Conservation (phyloP, 2,888 invertebrate genomes). For the Abrostola tripartita region DNA sequence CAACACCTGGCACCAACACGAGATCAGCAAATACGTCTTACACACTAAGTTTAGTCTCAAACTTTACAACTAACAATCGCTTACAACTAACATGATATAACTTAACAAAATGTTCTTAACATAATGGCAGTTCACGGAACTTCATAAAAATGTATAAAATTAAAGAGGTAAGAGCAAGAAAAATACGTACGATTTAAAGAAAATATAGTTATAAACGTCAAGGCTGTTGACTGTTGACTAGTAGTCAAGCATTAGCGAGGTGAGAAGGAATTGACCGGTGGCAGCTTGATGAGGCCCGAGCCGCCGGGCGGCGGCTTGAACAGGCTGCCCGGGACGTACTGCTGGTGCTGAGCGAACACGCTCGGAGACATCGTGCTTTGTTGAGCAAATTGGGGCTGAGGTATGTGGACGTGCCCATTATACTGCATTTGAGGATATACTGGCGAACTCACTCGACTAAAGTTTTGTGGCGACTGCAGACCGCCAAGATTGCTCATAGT, state of each 20-base stretch:
- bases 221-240: constrained; percentile 61
- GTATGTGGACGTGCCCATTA: constrained; percentile 81
- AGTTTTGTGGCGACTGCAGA: constrained; percentile 67
- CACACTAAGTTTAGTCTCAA: constrained; percentile 79
- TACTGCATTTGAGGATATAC: constrained; percentile 84
- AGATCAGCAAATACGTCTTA: constrained; percentile 85
- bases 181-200: constrained; percentile 68
- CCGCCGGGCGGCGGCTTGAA: constrained; percentile 79
- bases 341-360: constrained; percentile 68
- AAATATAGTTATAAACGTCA: constrained; percentile 51
- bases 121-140: constrained; percentile 83
- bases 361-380: constrained; percentile 60
- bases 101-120: constrained; percentile 80
- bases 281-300: constrained; percentile 78
- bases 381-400: constrained; percentile 74
- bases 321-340: constrained; percentile 64
- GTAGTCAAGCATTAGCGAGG: constrained; percentile 69
- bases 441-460: constrained; percentile 73
- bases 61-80: constrained; percentile 79
- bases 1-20: constrained; percentile 82
- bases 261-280: constrained; percentile 72
- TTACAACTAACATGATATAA: constrained; percentile 80
- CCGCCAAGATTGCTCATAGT: constrained; percentile 63
- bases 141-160: constrained; percentile 73
- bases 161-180: constrained; percentile 66